Evolutionary conservation across 2,797 vertebrate genomes (phyloP), one percentile per base, ranked within the genome.

Genomic region (Thaleichthys pacificus): DNA sequence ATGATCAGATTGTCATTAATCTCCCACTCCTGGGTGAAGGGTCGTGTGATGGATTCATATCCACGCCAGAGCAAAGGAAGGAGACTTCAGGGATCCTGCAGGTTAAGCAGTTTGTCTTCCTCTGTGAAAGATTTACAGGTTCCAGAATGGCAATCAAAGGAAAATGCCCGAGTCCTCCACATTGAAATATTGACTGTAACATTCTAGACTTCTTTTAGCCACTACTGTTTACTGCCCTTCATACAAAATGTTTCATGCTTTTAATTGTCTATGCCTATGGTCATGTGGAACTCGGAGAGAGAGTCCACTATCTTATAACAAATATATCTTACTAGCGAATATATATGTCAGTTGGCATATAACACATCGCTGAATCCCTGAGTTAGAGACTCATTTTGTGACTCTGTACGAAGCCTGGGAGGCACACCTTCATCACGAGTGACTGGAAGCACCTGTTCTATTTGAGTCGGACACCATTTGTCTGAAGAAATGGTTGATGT

Each of bases 401-500:
- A 57, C 21, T 85, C 21, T 85, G 81, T 74, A 73, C 79, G 54
- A 79, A 82, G 73, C 74, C 38, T 75, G 63, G 77, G 72, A 79
- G 85, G 72, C 73, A 76, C 57, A 78, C 28, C 74, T 82, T 74
- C 70, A 70, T 75, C 79, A 77, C 70, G 70, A 76, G 61, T 86
- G 79, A 83, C 66, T 84, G 56, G 38, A 64, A 79, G 75, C 84
- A 85, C 80, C 83, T 85, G 81, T 76, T 88, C 76, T 66, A 24
- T 72, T 74, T 71, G 15, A 80, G 61, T 77, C 61, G 63, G 72
- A 77, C 71, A 19, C 76, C 66, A 74, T 77, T 78, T 70, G 66
- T 83, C 73, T 74, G 68, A 65, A 80, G 74, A 82, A 74, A 78
- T 75, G 28, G 38, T 81, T 75, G 70, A 64, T 54, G 2, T 28